Conservation (phyloP, 2,888 invertebrate genomes). For the Linyphia triangularis region DNA sequence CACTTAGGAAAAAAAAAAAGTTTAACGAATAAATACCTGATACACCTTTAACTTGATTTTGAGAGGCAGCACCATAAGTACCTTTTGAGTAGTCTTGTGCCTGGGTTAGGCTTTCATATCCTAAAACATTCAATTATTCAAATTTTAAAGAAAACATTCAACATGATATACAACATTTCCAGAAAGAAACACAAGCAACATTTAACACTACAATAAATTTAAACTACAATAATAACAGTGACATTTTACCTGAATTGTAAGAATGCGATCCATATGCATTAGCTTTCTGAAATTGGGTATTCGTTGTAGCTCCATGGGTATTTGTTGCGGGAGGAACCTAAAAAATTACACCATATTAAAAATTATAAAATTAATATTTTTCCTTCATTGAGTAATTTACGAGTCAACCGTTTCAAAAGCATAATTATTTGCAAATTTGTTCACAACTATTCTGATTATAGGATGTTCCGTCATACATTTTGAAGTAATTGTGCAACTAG, state of each 20-base stretch:
- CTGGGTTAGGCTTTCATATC: conserved; percentile 83
- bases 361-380: neutral
- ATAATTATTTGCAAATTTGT: too few species aligned
- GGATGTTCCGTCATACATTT: too few species aligned
- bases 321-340: conserved; percentile 87
- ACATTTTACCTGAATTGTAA: conserved; percentile 78
- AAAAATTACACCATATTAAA: conserved; percentile 78
- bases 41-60: conserved; percentile 81
- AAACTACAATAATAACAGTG: neutral
- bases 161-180: neutral
- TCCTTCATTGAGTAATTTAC: too few species aligned
- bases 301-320: conserved; percentile 84
- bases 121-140: conserved; percentile 78
- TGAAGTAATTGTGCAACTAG: too few species aligned
- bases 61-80: conserved; percentile 81
- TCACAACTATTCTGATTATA: too few species aligned
- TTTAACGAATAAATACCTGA: conserved; percentile 77
- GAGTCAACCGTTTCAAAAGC: too few species aligned
- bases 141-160: neutral
- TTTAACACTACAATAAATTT: too few species aligned
- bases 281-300: conserved; percentile 84
- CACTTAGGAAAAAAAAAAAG: too few species aligned
- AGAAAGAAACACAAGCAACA: too few species aligned
- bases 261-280: conserved; percentile 79
- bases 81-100: conserved; percentile 82